Percentiles rank a stretch among this genome's conserved stretches.
Evolutionary conservation across 2,888 invertebrate genomes (phyloP).

Genomic region (Drosophila planitibia): DNA sequence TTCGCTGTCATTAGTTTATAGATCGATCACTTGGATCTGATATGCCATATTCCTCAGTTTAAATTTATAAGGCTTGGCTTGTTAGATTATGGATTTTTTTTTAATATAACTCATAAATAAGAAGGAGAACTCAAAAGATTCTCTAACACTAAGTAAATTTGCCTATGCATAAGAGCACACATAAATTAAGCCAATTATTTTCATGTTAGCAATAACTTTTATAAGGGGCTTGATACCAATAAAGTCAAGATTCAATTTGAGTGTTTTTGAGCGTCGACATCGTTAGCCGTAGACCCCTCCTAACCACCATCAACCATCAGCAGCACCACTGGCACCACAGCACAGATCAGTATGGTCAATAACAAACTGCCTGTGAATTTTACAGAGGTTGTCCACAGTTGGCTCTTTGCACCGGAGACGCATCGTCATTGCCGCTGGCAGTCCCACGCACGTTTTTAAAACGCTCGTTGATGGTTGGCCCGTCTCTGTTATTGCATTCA

Average conservation of each 20-base stretch:
- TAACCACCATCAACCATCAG: constrained; percentile 1
- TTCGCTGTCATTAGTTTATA: neutral
- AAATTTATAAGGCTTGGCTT: neutral
- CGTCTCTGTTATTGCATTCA: constrained; percentile 74
- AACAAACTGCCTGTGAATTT: constrained; percentile 34
- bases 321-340: neutral
- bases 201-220: constrained; percentile 61
- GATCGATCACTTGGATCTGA: neutral
- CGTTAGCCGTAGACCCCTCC: constrained; percentile 17
- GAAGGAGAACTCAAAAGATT: neutral
- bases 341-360: constrained; percentile 27
- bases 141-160: constrained; percentile 36
- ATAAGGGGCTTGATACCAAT: constrained; percentile 64
- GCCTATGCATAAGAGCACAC: constrained; percentile 34
- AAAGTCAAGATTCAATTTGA: constrained; percentile 76
- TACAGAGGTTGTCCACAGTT: constrained; percentile 38
- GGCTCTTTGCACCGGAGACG: constrained; percentile 15
- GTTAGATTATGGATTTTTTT: constrained; percentile 3
- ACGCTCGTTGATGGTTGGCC: constrained; percentile 50
- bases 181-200: constrained; percentile 74
- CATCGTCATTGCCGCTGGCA: constrained; percentile 65
- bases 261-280: constrained; percentile 39
- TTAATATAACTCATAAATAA: constrained; percentile 32
- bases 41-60: neutral
- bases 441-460: constrained; percentile 75